A percentile compares a stretch with the other conserved stretches of the same genome.
These are phyloP conservation scores for Sebastes cheni DNA, from an alignment of 2,797 vertebrate species.

Conservation along the genomic window DNA sequence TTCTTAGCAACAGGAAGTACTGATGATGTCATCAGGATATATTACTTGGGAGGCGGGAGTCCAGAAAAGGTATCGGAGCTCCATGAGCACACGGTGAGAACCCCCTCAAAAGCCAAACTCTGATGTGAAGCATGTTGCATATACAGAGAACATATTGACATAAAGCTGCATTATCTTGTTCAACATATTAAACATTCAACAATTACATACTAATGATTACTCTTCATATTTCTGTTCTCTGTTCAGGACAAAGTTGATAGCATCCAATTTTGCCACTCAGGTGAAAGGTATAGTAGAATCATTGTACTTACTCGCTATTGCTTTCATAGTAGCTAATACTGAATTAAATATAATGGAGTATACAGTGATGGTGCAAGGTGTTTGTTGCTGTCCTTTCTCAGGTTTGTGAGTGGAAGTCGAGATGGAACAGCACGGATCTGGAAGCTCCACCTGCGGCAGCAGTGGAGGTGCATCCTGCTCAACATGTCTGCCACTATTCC, in stretches of 20 bases:
- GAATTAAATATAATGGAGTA: not conserved
- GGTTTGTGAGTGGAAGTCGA: conserved; percentile 97
- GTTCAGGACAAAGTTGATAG: conserved; percentile 97
- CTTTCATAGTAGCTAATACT: not conserved
- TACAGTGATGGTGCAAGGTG: not conserved
- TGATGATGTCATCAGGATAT: conserved; percentile 97
- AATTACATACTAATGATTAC: not conserved
- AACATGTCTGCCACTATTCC: conserved; percentile 92
- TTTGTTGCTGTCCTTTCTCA: conserved; percentile 51
- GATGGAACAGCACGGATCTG: conserved; percentile 96
- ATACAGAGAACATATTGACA: not conserved
- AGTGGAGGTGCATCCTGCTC: conserved; percentile 92
- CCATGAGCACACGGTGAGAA: conserved; percentile 92
- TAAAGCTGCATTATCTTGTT: not conserved
- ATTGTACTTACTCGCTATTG: not conserved
- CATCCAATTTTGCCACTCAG: conserved; percentile 94
- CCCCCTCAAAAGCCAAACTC: not conserved
- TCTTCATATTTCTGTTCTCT: not conserved
- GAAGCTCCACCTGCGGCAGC: conserved; percentile 89
- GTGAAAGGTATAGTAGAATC: conserved; percentile 88
- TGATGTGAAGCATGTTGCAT: not conserved
- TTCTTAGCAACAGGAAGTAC: conserved; percentile 98
- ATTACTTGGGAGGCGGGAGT: conserved; percentile 92
- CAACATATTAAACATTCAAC: not conserved
- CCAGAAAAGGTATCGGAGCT: conserved; percentile 96